Evolutionary conservation across 2,888 invertebrate species (phyloP).

Genomic region (Lycia hirtaria): DNA sequence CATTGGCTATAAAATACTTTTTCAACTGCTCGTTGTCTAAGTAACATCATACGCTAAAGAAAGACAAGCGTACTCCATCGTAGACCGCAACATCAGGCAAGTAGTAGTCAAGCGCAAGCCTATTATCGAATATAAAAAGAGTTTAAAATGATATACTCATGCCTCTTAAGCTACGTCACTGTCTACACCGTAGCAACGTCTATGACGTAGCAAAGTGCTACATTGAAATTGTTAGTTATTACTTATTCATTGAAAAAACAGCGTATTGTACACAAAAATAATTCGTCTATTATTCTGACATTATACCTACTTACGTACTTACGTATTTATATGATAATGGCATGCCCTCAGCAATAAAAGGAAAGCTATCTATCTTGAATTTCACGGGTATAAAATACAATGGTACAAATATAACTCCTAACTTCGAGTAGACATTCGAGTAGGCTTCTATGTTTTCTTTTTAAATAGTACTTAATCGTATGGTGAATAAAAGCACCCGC

Average conservation of each 20-base stretch:
- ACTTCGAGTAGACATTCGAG: not conserved
- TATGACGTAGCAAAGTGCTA: not conserved
- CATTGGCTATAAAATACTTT: no score
- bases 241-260: not conserved
- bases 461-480: no score
- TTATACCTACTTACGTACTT: slow-evolving; percentile 1
- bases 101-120: no score
- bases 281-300: not conserved
- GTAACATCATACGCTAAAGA: no score
- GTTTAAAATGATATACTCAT: no score
- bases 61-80: no score
- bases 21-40: no score
- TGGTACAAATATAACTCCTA: not conserved
- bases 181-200: not conserved
- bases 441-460: not conserved
- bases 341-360: not conserved
- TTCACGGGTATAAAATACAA: not conserved
- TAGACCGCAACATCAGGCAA: no score
- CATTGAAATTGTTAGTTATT: not conserved
- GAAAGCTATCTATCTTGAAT: not conserved
- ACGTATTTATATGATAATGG: slow-evolving; percentile 2
- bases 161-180: not conserved
- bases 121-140: no score
- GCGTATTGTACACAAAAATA: slow-evolving; percentile 7
- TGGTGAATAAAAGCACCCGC: no score